Base-by-base conservation (phyloP, 2,797 vertebrate genomes). In the Myoxocephalus aenaeus region DNA sequence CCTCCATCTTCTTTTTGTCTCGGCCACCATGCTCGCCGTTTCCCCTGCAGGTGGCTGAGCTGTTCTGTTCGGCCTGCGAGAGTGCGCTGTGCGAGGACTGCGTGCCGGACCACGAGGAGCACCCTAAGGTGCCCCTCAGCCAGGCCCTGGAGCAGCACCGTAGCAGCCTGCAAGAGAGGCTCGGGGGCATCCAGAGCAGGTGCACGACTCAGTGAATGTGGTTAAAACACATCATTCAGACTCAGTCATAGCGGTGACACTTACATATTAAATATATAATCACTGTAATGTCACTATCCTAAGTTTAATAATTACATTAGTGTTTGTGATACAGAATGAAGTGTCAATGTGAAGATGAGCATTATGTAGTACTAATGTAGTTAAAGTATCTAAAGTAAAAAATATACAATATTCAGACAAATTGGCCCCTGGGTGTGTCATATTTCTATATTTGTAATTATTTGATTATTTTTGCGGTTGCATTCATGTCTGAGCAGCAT, bases 11-110 rank as follows among this genome's bases (percentile, higher is more conserved):
- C 14, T 20, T 7, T 42, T 34, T 64, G 17, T 57, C 22, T 38
- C 42, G 34, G 12, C 11, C 22, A n/a, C 4, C 27, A 12, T 63
- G 50, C 29, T 64, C 3, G 1, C 7, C 14, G 3, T 46, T 20
- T 73, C 38, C 18, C 69, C 75, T 50, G 29, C 88, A 99, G 98
- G 95, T 96, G 83, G 95, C 96, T 85, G 96, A 96, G 34, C 94
- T 97, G 84, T 99, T 96, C 89, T 99, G 98, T 90, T 94, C 95
- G 57, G 91, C 92, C 58, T 99, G 98, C 13, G 95, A 96, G 87
- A 96, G 94, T 29, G 94, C 95, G 2, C 96, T 99, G 94, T 99
- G 98, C 91, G 96, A 94, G 25, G 97, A 98, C 80, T 99, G 98
- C 81, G 88, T 96, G 1, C 91, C 91, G 22, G 22, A 96, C 56